Evolutionary conservation across 2,888 invertebrate genomes (phyloP).

Genomic region (Ophion ellenae): DNA sequence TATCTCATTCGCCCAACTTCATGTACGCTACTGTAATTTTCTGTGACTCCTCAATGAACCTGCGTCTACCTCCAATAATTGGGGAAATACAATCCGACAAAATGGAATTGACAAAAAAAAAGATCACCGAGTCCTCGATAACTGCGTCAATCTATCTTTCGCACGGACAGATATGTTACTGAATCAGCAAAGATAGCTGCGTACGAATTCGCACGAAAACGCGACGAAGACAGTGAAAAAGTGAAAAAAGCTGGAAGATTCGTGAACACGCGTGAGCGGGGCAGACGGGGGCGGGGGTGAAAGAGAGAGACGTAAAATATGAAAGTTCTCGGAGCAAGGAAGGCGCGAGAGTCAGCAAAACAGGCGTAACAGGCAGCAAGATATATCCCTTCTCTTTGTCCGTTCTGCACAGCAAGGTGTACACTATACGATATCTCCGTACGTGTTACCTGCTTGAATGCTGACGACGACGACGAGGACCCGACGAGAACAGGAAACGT

Average conservation of each 20-base stretch:
- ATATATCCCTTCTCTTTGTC: constrained; percentile 28
- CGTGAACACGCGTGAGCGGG: background rate
- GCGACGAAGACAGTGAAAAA: background rate
- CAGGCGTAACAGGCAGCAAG: constrained; percentile 53
- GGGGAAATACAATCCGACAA: too few species aligned
- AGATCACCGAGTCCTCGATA: constrained; percentile 17
- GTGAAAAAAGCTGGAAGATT: background rate
- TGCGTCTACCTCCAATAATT: too few species aligned
- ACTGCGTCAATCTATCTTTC: constrained; percentile 38
- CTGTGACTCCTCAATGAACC: too few species aligned
- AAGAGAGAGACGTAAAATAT: constrained; percentile 50
- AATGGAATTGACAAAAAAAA: background rate
- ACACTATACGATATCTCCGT: constrained; percentile 37
- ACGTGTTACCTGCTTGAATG: constrained; percentile 55
- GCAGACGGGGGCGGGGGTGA: background rate
- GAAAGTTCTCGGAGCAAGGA: constrained; percentile 51
- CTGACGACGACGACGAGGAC: constrained; percentile 42
- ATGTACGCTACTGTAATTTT: too few species aligned
- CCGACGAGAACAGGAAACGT: constrained; percentile 53
- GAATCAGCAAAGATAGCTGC: constrained; percentile 1
- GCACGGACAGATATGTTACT: constrained; percentile 35
- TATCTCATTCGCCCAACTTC: too few species aligned
- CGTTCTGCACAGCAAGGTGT: background rate
- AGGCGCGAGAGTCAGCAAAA: constrained; percentile 60
- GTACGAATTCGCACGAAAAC: background rate